Evolutionary conservation across 2,888 invertebrate species (phyloP).

Genomic region (Lacanobia oleracea): DNA sequence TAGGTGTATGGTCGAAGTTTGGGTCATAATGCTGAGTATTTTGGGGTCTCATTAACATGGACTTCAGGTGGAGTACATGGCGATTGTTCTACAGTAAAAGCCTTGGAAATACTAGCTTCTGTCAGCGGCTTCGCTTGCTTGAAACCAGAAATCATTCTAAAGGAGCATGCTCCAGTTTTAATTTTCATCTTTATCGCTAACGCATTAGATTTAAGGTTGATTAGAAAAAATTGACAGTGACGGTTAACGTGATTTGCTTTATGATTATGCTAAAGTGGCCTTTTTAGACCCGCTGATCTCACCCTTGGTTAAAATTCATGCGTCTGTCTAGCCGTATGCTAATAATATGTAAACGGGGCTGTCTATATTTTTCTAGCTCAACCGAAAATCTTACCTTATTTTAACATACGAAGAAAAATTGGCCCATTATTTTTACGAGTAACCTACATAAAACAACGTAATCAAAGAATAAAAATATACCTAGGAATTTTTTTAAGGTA

Average conservation of each 20-base stretch:
- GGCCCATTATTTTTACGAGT: neutral
- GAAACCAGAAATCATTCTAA: no score
- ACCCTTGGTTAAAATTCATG: neutral
- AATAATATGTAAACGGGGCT: neutral
- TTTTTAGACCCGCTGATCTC: neutral
- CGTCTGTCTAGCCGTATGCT: neutral
- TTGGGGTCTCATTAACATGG: constrained; percentile 15
- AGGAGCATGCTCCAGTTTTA: no score
- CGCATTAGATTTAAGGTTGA: no score
- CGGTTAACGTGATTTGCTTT: no score
- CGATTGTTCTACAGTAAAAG: neutral
- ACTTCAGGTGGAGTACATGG: neutral
- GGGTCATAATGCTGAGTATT: neutral
- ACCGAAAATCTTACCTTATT: neutral
- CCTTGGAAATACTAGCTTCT: no score
- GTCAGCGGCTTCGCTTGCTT: no score
- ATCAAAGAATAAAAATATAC: neutral
- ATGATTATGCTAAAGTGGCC: no score
- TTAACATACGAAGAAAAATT: neutral
- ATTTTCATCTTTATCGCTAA: no score
- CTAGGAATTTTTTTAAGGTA: neutral
- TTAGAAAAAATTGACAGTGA: no score
- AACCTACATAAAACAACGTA: neutral
- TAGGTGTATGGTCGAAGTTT: constrained; percentile 29
- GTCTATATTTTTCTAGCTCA: neutral